Percentiles rank a stretch among this genome's conserved stretches.
These are phyloP conservation scores for Percopsis transmontana DNA, from an alignment of 2,113 vertebrate species.

Conservation along the genomic window DNA sequence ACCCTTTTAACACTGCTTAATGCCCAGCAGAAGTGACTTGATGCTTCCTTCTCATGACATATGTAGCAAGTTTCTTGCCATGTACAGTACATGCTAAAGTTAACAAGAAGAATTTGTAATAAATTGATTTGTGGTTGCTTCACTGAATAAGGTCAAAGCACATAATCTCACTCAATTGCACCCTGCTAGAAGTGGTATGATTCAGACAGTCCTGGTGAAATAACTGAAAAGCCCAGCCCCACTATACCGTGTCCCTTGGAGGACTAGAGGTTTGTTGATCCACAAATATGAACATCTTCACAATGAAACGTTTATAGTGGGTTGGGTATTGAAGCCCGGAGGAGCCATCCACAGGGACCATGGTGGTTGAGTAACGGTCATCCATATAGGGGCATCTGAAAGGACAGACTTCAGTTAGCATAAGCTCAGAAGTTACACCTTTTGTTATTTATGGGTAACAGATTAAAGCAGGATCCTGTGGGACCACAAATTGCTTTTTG, in stretches of 20 bases:
- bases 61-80: too few species aligned
- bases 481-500: too few species aligned
- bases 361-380: slow-evolving; percentile 66
- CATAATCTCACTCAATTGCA: too few species aligned
- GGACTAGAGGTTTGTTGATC: slow-evolving; percentile 14
- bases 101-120: too few species aligned
- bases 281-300: slow-evolving; percentile 75
- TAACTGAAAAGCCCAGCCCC: not conserved
- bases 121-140: too few species aligned
- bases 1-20: too few species aligned
- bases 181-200: not conserved
- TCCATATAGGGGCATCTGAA: slow-evolving; percentile 74
- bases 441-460: not conserved
- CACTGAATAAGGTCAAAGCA: too few species aligned
- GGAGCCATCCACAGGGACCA: slow-evolving; percentile 54
- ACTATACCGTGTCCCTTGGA: slow-evolving; percentile 53
- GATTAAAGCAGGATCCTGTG: not conserved
- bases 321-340: slow-evolving; percentile 61
- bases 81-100: too few species aligned
- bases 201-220: not conserved
- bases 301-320: slow-evolving; percentile 73
- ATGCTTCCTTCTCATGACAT: too few species aligned
- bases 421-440: not conserved
- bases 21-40: too few species aligned
- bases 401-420: not conserved